Evolutionary conservation across 2,888 invertebrate species (phyloP), one percentile per base, ranked within the genome.

Genomic region (Dichetophora obliterata): DNA sequence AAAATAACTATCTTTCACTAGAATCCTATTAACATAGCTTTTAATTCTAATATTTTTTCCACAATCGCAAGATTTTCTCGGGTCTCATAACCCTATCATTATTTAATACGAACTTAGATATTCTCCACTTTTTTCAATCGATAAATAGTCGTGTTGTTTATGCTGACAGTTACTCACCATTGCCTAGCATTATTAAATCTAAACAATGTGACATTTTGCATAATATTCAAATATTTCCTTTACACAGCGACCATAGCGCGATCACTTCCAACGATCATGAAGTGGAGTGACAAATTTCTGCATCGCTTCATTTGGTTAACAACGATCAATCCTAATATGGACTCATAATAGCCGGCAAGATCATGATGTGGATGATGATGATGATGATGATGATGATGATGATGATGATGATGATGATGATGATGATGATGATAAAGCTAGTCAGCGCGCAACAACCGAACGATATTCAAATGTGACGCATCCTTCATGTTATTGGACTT

Each of bases 381-480:
- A 24, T n/a, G 24, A 59, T 59, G n/a, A 19, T 22, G 11, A 27
- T 59, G 24, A 14, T n/a, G n/a, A n/a, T n/a, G n/a, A n/a, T n/a
- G n/a, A n/a, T 19, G 0, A 24, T 57, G 22, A 22, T 57, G 3
- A 57, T 19, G 4, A 24, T 57, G 3, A 71, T 57, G 37, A 19
- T 43, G 19, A 24, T n/a, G 24, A 59, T 59, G n/a, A 19, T 22
- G 11, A 27, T 59, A 11, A 14, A 24, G 22, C 4, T 1, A 27
- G 63, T 27, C 11, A n/a, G 22, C 34, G 37, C 14, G 5, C 24
- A 9, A 37, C 19, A 6, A 37, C 66, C 22, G 24, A 34, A 57
- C 31, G 34, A 59, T 71, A 74, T 74, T 74, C 73, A 74, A 74
- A 74, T 74, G 73, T 65, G 73, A 74, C 73, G 65, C 63, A 74